Base-by-base conservation (phyloP, 2,797 vertebrate genomes). In the Sphenopsis melanotis region DNA sequence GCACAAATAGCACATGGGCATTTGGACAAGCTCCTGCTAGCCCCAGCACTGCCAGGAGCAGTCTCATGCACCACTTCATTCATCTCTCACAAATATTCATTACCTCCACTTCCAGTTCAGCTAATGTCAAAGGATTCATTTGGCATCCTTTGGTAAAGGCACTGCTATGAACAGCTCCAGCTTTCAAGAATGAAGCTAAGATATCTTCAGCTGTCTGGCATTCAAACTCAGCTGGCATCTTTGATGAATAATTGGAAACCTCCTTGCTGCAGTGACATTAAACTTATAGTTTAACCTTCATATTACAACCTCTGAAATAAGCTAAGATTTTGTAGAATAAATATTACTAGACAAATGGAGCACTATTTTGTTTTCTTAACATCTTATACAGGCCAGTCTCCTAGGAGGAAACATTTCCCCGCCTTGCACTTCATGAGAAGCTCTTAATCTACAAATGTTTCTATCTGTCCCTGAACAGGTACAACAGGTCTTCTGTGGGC, bases 1-100 rank as follows among this genome's bases (percentile, higher is more conserved):
- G 20, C 13, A 5, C 26, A 17, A 77, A 21, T 2, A 77, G 42
- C 2, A 1, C n/a, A 2, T 1, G 2, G 60, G 34, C 61, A 44
- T 83, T 71, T 0, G 0, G 66, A 55, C 4, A 13, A 42, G 52
- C n/a, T 60, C 39, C 50, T 86, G 55, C 37, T 30, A 34, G 34
- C 3, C 29, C 15, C 44, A 77, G 69, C 0, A 0, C 37, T 77
- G 65, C 79, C 57, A 72, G 50, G 20, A 61, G 29, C 44, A 53
- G 32, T 18, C 30, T 92, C 24, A 5, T 44, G 64, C 32, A 5
- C 37, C 21, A 36, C 18, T 52, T 76, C 76, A 83, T 26, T 61
- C 36, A 17, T n/a, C 19, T 75, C 76, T 65, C 57, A 82, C 57
- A 79, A 65, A 80, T 47, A 57, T 12, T 79, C 18, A 23, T 44